Percentiles rank a stretch among this genome's conserved stretches.
Evolutionary conservation across 2,113 vertebrate species (phyloP).

Genomic region (Neomonachus schauinslandi): DNA sequence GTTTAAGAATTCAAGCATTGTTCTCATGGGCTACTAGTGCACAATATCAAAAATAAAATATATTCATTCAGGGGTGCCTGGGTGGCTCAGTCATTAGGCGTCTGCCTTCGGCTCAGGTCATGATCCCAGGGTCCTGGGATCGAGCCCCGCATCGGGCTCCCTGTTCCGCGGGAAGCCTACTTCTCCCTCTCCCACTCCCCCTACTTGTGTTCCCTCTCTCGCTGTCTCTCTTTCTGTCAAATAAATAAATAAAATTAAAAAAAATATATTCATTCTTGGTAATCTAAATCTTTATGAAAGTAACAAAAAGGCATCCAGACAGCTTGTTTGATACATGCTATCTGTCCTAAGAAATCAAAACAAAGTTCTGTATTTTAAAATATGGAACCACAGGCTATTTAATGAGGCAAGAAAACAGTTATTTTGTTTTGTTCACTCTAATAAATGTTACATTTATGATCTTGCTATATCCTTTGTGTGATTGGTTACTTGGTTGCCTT

Average conservation of each 20-base stretch:
- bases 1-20: conserved; percentile 1
- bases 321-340: neutral
- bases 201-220: no score
- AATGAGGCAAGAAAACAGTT: conserved; percentile 52
- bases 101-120: no score
- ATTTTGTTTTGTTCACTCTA: conserved; percentile 42
- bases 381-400: conserved; percentile 61
- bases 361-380: conserved; percentile 63
- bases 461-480: conserved; percentile 20
- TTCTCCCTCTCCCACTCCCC: no score
- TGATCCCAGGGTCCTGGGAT: no score
- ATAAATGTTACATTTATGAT: conserved; percentile 63
- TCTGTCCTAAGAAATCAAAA: conserved; percentile 58
- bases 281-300: neutral
- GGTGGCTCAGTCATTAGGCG: no score
- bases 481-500: neutral
- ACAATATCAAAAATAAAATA: conserved; percentile 37
- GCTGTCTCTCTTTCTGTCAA: no score
- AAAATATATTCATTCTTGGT: neutral
- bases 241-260: no score
- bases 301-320: conserved; percentile 45
- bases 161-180: no score
- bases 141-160: no score
- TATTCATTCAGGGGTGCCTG: neutral
- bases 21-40: neutral